Percentiles rank a stretch among this genome's conserved stretches.
phyloP scores from a whole-genome alignment of 2,797 vertebrate genomes.

The Sebastes steindachneri region DNA sequence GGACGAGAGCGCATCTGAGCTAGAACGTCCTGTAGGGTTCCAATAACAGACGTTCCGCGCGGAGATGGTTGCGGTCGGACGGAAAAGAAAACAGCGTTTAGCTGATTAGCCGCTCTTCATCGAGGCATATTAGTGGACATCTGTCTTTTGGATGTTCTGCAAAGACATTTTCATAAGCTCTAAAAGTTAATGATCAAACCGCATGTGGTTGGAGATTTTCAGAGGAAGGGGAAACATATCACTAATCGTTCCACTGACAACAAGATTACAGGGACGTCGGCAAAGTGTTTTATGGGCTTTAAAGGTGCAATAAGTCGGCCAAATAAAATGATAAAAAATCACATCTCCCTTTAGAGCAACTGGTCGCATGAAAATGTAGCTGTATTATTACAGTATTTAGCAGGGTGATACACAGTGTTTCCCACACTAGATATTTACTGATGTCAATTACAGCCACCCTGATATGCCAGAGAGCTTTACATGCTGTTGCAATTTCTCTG shows the following conservation, averaged over 20 bases:
- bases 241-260: slow-evolving; percentile 25
- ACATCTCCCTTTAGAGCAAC: not conserved
- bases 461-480: not conserved
- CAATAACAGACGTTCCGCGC: slow-evolving; percentile 31
- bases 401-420: not conserved
- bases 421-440: not conserved
- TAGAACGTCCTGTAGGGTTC: not conserved
- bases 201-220: slow-evolving; percentile 20
- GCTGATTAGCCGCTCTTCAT: slow-evolving; percentile 28
- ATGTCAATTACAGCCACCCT: not conserved
- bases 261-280: slow-evolving; percentile 29
- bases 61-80: not conserved
- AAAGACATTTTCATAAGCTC: slow-evolving; percentile 52
- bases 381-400: not conserved
- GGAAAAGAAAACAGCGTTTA: slow-evolving; percentile 22
- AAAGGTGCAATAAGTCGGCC: slow-evolving; percentile 1
- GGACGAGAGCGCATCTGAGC: not conserved
- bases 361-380: not conserved
- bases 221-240: slow-evolving; percentile 14
- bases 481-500: not conserved
- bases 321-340: not conserved
- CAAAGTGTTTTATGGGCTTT: not conserved
- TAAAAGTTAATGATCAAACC: slow-evolving; percentile 28
- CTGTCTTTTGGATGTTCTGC: slow-evolving; percentile 40
- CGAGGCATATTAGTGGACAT: slow-evolving; percentile 20